Base-by-base conservation (phyloP, 1,140 invertebrate genomes). In the Euwallacea similis region DNA sequence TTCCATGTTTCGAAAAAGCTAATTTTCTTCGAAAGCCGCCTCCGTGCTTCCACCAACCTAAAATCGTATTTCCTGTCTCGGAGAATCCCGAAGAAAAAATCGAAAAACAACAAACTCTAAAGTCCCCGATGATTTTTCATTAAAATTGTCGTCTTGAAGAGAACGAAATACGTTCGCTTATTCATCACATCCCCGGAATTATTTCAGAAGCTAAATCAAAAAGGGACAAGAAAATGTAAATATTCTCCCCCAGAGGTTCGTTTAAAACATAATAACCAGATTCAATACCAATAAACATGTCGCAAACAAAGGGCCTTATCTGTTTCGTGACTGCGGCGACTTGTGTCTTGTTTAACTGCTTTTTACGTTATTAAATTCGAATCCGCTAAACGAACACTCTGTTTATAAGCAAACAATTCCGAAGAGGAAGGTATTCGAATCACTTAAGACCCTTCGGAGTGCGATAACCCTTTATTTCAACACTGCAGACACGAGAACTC, bases 401-500 rank as follows among this genome's bases (percentile, higher is more conserved):
- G 21, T 33, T 33, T 33, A 33, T 33, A 33, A 33, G 21, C 21
- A 33, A 33, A 33, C 21, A 33, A 33, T 33, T 33, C 21, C 21
- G 21, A 33, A 33, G 21, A 50, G 13, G 9, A 50, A 50, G 13
- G 9, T 13, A 10, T 13, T 13, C 0, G 13, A 50, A 10, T 13
- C 46, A 50, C 46, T 50, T 13, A 50, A 50, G 13, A 13, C 13
- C 46, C 46, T 50, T 13, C 9, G 9, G 46, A 50, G 46, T 50
- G 46, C 46, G 46, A 50, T 50, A 61, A 42, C 59, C 59, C 21
- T 61, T 61, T 61, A 61, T 61, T 61, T 61, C 21, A 11, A 42
- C 59, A 61, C 59, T 61, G 8, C 59, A 61, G 59, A 61, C 59
- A 41, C 43, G 11, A 61, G 16, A 61, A 61, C 59, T 61, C 59